A percentile compares a stretch with the other conserved stretches of the same genome.
phyloP scores from a whole-genome alignment of 2,113 vertebrate species.

The Ciconia boyciana region DNA sequence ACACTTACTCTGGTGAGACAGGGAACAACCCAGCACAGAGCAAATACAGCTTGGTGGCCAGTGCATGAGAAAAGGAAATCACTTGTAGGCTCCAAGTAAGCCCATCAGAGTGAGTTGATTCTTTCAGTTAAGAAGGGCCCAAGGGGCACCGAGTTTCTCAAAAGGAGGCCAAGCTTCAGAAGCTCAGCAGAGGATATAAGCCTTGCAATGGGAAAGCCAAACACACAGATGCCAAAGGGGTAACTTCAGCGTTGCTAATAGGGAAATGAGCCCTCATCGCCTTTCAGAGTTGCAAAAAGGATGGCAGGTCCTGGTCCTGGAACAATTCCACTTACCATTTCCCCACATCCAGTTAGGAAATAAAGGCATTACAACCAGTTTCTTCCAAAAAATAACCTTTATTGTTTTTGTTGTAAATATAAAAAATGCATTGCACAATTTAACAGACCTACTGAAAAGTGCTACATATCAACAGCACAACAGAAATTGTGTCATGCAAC shows the following conservation, averaged over 20 bases:
- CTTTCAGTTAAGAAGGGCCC: neutral
- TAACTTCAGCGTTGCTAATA: neutral
- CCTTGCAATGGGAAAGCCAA: neutral
- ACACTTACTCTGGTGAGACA: neutral
- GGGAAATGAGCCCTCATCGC: neutral
- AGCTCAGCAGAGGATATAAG: neutral
- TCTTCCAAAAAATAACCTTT: constrained; percentile 75
- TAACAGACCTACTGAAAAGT: constrained; percentile 64
- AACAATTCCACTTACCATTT: neutral
- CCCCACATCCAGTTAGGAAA: neutral
- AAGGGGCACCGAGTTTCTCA: neutral
- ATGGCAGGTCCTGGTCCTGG: neutral
- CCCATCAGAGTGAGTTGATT: neutral
- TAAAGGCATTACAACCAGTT: neutral
- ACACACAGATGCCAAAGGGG: neutral
- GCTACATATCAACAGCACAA: constrained; percentile 41
- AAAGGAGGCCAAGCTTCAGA: neutral
- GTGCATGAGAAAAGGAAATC: neutral
- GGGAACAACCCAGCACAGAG: neutral
- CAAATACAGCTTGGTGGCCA: neutral
- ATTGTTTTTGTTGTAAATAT: constrained; percentile 77
- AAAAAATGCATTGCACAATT: constrained; percentile 76
- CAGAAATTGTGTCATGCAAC: constrained; percentile 25
- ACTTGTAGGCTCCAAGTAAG: neutral
- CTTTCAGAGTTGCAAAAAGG: neutral